phyloP scores from a whole-genome alignment of 2,888 invertebrate species.

The Epsilonema sp. region DNA sequence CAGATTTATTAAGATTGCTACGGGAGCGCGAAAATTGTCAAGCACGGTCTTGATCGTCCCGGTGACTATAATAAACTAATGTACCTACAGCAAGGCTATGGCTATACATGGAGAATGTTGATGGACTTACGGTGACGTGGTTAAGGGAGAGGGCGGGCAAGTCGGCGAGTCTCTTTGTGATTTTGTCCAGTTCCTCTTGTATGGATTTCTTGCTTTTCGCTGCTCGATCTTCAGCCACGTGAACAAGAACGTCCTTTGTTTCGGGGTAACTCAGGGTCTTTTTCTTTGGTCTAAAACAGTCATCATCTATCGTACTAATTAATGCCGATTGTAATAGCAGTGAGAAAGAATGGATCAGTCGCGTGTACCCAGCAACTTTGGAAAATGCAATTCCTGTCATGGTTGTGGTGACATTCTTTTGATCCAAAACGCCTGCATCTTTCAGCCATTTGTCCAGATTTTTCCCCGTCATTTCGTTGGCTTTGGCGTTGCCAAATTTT shows the following conservation, averaged over 20 bases:
- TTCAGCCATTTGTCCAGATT: slow-evolving; percentile 29
- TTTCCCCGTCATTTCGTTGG: slow-evolving; percentile 26
- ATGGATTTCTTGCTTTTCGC: slow-evolving; percentile 19
- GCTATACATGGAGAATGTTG: too few species aligned
- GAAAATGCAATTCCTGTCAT: slow-evolving; percentile 28
- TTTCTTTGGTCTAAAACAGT: slow-evolving; percentile 21
- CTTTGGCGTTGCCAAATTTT: slow-evolving; percentile 19
- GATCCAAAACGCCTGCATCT: slow-evolving; percentile 23
- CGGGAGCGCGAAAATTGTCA: too few species aligned
- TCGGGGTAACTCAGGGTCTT: slow-evolving; percentile 25
- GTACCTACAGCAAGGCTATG: too few species aligned
- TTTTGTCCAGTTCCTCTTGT: slow-evolving; percentile 23
- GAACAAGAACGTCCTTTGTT: slow-evolving; percentile 22
- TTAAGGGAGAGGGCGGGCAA: slow-evolving; percentile 24
- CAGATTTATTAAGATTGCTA: too few species aligned
- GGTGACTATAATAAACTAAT: too few species aligned
- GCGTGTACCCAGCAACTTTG: slow-evolving; percentile 26
- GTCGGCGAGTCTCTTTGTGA: slow-evolving; percentile 20
- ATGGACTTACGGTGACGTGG: too few species aligned
- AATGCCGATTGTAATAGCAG: too few species aligned
- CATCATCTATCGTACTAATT: too few species aligned
- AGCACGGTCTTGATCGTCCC: too few species aligned
- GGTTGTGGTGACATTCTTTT: slow-evolving; percentile 21
- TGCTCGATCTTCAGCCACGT: slow-evolving; percentile 23
- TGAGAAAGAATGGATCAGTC: too few species aligned